Evolutionary conservation across 2,113 vertebrate genomes (phyloP).

Genomic region (pig (Sus scrofa)): DNA sequence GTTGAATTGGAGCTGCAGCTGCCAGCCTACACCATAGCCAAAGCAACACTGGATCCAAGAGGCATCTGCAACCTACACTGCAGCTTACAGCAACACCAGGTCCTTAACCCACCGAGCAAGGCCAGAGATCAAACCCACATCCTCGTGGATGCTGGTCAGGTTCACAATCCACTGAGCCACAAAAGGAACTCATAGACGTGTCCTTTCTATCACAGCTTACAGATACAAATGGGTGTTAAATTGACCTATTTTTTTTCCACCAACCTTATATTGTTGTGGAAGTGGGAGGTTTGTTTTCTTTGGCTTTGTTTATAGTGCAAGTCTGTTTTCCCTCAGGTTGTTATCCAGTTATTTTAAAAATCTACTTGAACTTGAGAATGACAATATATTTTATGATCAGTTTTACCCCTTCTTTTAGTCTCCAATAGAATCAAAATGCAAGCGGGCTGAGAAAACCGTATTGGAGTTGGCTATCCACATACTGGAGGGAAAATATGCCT

Average conservation of each 20-base stretch:
- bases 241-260: not conserved
- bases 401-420: not conserved
- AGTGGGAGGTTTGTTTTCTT: too few species aligned
- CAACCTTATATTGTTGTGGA: not conserved
- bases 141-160: too few species aligned
- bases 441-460: not conserved
- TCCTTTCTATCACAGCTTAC: not conserved
- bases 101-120: too few species aligned
- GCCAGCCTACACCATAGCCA: too few species aligned
- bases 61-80: too few species aligned
- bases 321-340: not conserved
- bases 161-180: too few species aligned
- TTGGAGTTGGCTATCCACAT: not conserved
- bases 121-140: too few species aligned
- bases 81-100: too few species aligned
- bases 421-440: not conserved
- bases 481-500: not conserved
- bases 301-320: not conserved
- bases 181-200: too few species aligned
- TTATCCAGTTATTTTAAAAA: not conserved
- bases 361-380: slow-evolving; percentile 8
- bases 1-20: too few species aligned
- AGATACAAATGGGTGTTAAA: not conserved
- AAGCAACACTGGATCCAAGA: too few species aligned
- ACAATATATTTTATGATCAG: not conserved